Evolutionary conservation across 2,888 invertebrate species (phyloP), one percentile per base, ranked within the genome.

Genomic region (Meandrusa payeni): DNA sequence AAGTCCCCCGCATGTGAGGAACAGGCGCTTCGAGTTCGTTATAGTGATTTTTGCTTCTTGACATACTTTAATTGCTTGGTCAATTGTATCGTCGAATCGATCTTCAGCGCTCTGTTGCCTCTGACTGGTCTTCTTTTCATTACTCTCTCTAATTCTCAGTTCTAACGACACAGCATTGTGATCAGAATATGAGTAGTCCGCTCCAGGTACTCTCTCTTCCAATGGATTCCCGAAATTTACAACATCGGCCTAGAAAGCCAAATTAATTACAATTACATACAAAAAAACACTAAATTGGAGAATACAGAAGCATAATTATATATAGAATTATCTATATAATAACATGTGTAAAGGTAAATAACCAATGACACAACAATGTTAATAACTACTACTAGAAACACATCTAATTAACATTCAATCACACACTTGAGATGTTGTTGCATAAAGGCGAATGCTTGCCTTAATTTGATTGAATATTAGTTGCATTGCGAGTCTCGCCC

Each of bases 151-250:
- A 0, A 83, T 31, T 17, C 55, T 56, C 4, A 91, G 41, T 53
- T 82, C 90, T 3, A 93, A 90, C 47, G 90, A 77, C 3, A 97
- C 92, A 6, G 95, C 97, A 77, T 97, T 97, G 71, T 97, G 97
- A 73, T 97, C 97, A 0, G 97, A 97, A 76, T 93, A 97, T 58
- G 96, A 96, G 59, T 93, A 94, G 38, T 85, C 67, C 51, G 90
- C 79, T 11, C 89, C 90, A 0, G 95, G 94, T 22, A 97, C 92
- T 58, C 93, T 88, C 38, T 91, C 88, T 51, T 94, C 92, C 50
- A 96, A 88, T 0, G 96, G 95, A 50, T 93, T 90, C 5, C 87
- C 81, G 63, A 93, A 94, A 50, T 90, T 89, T 2, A 69, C 28
- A 2, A 87, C 65, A 26, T 69, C 58, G 7, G 66, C 76, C 88